A percentile compares a stretch with the other conserved stretches of the same genome.
Conservation (phyloP, 2,113 vertebrate genomes). For the Puffinus mauretanicus region DNA sequence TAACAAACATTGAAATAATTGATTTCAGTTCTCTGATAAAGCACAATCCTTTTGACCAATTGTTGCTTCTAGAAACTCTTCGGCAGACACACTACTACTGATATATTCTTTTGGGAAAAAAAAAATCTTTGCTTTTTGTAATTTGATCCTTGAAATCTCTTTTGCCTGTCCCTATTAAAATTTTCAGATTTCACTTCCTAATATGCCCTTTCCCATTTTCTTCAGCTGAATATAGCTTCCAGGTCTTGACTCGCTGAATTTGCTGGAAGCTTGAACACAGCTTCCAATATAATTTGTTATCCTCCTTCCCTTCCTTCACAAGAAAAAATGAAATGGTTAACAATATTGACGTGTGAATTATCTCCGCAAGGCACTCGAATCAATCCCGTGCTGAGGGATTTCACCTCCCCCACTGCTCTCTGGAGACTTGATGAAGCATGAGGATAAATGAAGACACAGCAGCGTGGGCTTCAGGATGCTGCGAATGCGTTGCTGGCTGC, state of each 20-base stretch:
- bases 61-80: background rate
- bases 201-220: background rate
- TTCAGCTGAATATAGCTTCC: background rate
- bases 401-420: background rate
- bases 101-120: background rate
- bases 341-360: conserved; percentile 13
- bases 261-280: background rate
- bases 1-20: background rate
- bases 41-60: background rate
- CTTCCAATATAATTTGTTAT: background rate
- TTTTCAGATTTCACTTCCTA: background rate
- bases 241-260: background rate
- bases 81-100: rapidly evolving
- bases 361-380: background rate
- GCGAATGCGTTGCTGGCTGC: background rate
- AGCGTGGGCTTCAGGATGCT: background rate
- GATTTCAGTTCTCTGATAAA: background rate
- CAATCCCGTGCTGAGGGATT: background rate
- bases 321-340: conserved; percentile 51
- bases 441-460: conserved; percentile 9
- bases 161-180: background rate
- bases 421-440: background rate
- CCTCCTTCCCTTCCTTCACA: background rate
- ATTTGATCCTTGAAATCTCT: background rate
- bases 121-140: background rate